These are phyloP conservation scores for Noctua janthina DNA, from an alignment of 2,888 invertebrate genomes.

Conservation along the genomic window DNA sequence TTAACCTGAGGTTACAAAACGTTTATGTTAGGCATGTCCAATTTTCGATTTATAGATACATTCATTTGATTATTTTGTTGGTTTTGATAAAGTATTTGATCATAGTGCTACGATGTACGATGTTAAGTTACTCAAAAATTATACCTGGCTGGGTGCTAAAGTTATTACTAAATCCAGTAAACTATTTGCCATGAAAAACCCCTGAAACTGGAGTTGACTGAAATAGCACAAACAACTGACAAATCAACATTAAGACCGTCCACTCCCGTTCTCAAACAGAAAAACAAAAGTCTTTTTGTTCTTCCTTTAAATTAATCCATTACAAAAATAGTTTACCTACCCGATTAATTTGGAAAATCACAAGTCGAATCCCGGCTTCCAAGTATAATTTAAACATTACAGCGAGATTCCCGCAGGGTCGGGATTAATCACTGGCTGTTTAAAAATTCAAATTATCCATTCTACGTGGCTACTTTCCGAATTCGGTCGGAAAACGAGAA, in stretches of 20 bases:
- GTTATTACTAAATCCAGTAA: neutral
- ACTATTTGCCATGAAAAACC: neutral
- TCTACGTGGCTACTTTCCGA: conserved; percentile 77
- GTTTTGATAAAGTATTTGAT: neutral
- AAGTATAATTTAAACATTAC: conserved; percentile 69
- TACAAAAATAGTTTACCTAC: conserved; percentile 64
- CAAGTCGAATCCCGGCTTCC: conserved; percentile 68
- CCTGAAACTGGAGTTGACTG: neutral
- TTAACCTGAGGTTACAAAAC: neutral
- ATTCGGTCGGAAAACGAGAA: conserved; percentile 75
- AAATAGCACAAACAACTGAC: conserved; percentile 8
- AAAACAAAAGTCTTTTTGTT: conserved; percentile 24
- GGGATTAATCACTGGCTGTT: conserved; percentile 82
- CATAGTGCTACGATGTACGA: neutral
- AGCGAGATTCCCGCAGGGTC: conserved; percentile 65
- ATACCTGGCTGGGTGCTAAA: neutral
- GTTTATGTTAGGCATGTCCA: neutral
- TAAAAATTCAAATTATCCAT: conserved; percentile 84
- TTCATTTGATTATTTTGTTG: neutral
- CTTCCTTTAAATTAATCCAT: conserved; percentile 43
- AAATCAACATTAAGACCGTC: conserved; percentile 12
- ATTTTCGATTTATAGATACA: neutral
- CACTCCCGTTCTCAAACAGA: conserved; percentile 22
- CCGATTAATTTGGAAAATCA: conserved; percentile 68
- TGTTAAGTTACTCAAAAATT: neutral